These are phyloP conservation scores for Zapornia atra DNA, from an alignment of 2,113 vertebrate species.

Conservation along the genomic window DNA sequence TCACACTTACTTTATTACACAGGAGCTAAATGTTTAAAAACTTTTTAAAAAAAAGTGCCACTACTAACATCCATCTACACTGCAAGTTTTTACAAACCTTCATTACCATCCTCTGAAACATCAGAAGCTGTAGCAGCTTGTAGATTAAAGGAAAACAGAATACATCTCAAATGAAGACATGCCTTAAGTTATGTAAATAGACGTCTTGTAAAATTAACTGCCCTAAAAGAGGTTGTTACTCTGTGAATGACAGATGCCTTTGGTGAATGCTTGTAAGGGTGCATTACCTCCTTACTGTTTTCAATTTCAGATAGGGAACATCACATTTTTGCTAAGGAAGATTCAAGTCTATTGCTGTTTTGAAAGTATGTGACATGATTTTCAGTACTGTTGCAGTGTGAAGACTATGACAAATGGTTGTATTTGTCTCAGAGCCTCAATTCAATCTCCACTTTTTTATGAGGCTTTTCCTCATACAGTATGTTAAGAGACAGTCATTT, in stretches of 20 bases:
- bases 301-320: not conserved
- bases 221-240: not conserved
- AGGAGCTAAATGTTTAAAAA: not conserved
- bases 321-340: not conserved
- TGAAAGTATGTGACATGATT: not conserved
- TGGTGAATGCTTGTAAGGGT: not conserved
- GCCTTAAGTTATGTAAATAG: not conserved
- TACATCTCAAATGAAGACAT: constrained; percentile 33
- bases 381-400: not conserved
- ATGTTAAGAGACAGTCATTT: not conserved
- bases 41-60: not conserved
- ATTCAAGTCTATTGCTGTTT: not conserved
- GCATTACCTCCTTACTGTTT: not conserved
- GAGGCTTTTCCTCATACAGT: not conserved
- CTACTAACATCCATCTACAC: constrained; percentile 22
- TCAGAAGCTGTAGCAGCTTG: constrained; percentile 63
- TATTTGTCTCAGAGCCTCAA: not conserved
- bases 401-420: not conserved
- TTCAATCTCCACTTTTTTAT: not conserved
- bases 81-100: constrained; percentile 65
- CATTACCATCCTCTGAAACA: constrained; percentile 54
- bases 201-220: not conserved
- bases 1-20: constrained; percentile 49
- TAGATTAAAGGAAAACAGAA: constrained; percentile 64
- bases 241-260: not conserved